Conservation (phyloP, 2,888 invertebrate species). For the Hypolimnas misippus region DNA sequence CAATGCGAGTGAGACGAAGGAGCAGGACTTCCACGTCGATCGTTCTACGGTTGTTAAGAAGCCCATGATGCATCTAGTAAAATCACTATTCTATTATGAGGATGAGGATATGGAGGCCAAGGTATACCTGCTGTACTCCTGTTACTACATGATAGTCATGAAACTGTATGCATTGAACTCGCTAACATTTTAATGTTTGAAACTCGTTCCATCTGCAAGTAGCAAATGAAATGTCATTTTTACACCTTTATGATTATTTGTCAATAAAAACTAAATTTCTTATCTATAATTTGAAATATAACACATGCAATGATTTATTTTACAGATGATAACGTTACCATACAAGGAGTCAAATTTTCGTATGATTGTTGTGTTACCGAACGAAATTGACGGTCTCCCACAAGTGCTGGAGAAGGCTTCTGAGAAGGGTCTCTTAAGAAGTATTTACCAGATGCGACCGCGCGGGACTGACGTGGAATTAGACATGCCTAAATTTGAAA, state of each 20-base stretch:
- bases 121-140: too few relatives aligned
- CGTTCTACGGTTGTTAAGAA: background rate
- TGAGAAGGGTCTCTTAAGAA: constrained; percentile 52
- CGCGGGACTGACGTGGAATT: constrained; percentile 49
- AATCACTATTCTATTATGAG: background rate
- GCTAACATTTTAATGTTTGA: too few relatives aligned
- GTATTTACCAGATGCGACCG: constrained; percentile 51
- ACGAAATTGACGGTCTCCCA: constrained; percentile 57
- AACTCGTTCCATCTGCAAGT: too few relatives aligned
- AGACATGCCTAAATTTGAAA: constrained; percentile 61
- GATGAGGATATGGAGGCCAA: background rate
- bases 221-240: too few relatives aligned
- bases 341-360: constrained; percentile 56
- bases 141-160: too few relatives aligned
- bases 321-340: constrained; percentile 56
- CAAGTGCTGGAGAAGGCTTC: constrained; percentile 55
- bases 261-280: too few relatives aligned
- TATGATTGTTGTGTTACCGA: constrained; percentile 42
- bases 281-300: too few relatives aligned
- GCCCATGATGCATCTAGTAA: constrained; percentile 9
- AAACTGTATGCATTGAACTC: too few relatives aligned
- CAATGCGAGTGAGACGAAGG: background rate
- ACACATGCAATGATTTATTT: background rate
- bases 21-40: background rate
- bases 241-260: too few relatives aligned